Base-by-base conservation (phyloP, 1,140 invertebrate genomes). In the Linepithema humile region DNA sequence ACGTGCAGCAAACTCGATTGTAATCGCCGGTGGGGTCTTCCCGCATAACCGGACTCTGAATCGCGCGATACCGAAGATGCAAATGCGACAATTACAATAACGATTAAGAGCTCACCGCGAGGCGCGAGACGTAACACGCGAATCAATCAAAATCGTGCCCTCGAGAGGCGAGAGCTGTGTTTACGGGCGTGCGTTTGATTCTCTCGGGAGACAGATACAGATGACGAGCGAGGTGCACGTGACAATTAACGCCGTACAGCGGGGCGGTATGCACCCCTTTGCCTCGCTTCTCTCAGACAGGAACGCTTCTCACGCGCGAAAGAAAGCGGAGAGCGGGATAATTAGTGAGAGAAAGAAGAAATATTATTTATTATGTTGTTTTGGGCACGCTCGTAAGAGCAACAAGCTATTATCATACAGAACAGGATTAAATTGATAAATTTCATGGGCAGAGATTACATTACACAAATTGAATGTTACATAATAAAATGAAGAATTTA, bases 121-220 rank as follows among this genome's bases (percentile, higher is more conserved):
- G 62, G 62, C 20, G 62, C 20, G 32, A 65, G 40, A 59, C 43
- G 57, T 57, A 64, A 75, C 57, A 17, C 43, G 59, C 32, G 74
- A 77, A 77, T 77, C 74, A 77, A 77, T 77, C 74, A 65, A 77
- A 65, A 65, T 65, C 74, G 45, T 77, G 74, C 74, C 74, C 74
- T 65, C 74, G 45, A 77, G 74, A 77, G 55, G 60, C 60, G 20
- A 77, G 73, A 23, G 73, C 73, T 65, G 73, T 77, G 59, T 77
- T 77, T 77, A 77, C 29, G 57, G 29, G 29, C 40, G 60, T 20
- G 60, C 62, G 32, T 48, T 65, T 65, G 74, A 77, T 77, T 65
- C 74, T 77, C 74, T 77, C 32, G 59, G 74, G 59, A 77, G 74
- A 65, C 74, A 77, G 74, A 77, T 77, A 77, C 45, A 77, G 74